Base-by-base conservation (phyloP, 2,113 vertebrate genomes). In the Glaucidium brasilianum region DNA sequence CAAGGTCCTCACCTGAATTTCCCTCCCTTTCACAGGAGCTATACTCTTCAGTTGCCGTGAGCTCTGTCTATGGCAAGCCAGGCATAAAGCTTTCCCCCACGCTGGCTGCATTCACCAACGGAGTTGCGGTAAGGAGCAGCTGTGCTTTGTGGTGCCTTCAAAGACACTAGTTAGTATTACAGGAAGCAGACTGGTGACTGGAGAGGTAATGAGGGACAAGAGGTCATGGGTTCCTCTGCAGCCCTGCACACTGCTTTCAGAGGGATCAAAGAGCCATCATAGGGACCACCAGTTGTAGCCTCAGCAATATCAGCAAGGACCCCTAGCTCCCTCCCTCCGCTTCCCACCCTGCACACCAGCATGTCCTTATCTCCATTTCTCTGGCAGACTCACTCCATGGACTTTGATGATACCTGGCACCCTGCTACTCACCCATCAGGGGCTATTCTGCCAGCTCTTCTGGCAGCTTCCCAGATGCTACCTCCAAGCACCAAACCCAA, bases 371-470 rank as follows among this genome's bases (percentile, higher is more conserved):
- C 39, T 62, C 76, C 37, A 0, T 92, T 77, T 94, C 37, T 49
- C 74, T 39, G 68, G 35, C 96, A 99, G 99, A 98, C 98, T 83
- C 99, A 99, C 94, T 99, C 99, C 52, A 99, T 99, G 99, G 99
- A 99, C 95, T 99, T 99, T 53, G 99, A 99, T 29, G 99, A 99
- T 76, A 99, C 98, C 17, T 99, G 99, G 99, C 98, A 99, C 89
- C 99, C 99, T 41, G 99, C 99, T 86, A 99, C 99, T 35, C 99
- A 99, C 47, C 99, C 99, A 0, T 99, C 99, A 2, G 99, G 99
- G 19, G 99, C 98, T 1, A 98, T 99, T 5, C 97, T 99, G 52
- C 99, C 99, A 4, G 98, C 98, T 90, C 98, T 99, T 55, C 91
- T 99, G 76, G 99, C 99, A 22, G 97, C 99, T 91, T 98, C 98